Percentiles rank a stretch among this genome's conserved stretches.
Evolutionary conservation across 2,888 invertebrate genomes (phyloP).

Genomic region (Stegophylla sp.): DNA sequence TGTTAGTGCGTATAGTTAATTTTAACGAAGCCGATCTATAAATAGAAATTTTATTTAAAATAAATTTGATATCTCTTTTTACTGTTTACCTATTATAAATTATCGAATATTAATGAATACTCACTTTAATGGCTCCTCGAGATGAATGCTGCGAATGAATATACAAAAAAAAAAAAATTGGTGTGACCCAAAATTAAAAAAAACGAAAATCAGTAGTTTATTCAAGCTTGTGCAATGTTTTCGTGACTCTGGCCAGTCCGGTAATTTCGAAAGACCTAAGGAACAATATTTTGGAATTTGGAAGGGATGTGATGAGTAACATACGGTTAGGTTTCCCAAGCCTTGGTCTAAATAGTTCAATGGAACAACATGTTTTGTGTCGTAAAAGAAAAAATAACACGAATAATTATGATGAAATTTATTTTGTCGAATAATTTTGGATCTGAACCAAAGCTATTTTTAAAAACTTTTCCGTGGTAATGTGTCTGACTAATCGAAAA

Average conservation of each 20-base stretch:
- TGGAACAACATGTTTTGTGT: conserved; percentile 43
- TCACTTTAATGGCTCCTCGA: neutral
- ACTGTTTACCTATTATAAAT: neutral
- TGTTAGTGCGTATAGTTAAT: neutral
- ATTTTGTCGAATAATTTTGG: conserved; percentile 50
- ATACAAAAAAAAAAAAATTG: neutral
- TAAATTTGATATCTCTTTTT: neutral
- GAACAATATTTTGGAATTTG: conserved; percentile 8
- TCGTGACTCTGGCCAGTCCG: conserved; percentile 6
- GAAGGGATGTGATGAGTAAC: conserved; percentile 36
- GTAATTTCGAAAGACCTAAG: neutral
- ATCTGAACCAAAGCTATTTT: conserved; percentile 54
- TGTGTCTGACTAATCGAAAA: conserved; percentile 30
- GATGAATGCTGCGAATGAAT: neutral
- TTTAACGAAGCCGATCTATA: neutral
- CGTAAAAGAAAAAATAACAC: conserved; percentile 23
- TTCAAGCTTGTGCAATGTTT: neutral
- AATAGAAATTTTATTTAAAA: neutral
- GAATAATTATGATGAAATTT: conserved; percentile 52
- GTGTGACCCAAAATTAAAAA: no score
- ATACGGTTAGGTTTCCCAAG: neutral
- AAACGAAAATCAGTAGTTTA: neutral
- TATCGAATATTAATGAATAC: neutral
- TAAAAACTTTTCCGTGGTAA: conserved; percentile 29
- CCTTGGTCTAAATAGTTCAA: conserved; percentile 47